Evolutionary conservation across 2,888 invertebrate genomes (phyloP).

Genomic region (Tholera decimalis): DNA sequence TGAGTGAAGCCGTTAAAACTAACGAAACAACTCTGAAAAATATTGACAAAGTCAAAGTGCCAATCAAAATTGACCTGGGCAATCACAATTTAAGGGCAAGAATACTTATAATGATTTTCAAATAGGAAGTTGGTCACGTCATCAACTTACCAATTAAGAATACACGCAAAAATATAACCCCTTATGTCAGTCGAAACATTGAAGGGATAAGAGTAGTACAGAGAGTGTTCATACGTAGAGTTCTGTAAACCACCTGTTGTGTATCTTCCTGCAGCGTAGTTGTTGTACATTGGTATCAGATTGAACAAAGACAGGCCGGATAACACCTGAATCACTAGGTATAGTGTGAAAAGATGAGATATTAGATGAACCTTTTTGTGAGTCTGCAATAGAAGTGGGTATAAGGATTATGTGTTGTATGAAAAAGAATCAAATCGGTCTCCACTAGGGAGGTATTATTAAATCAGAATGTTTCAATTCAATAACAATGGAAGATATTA

Average conservation of each 20-base stretch:
- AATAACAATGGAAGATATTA: no score
- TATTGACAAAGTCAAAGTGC: no score
- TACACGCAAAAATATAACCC: constrained; percentile 41
- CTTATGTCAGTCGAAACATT: constrained; percentile 32
- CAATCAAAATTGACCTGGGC: no score
- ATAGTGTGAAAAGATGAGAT: constrained; percentile 28
- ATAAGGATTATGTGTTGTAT: no score
- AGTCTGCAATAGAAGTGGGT: constrained; percentile 30
- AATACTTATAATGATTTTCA: no score
- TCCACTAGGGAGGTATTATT: background rate
- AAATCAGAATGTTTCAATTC: no score
- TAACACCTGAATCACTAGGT: constrained; percentile 1
- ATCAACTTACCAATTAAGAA: constrained; percentile 44
- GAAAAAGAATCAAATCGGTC: no score
- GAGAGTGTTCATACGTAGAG: constrained; percentile 49
- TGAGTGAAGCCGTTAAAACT: no score
- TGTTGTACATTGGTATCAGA: constrained; percentile 39
- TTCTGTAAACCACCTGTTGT: constrained; percentile 16
- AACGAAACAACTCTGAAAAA: no score
- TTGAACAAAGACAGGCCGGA: constrained; percentile 26
- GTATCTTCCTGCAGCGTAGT: constrained; percentile 34
- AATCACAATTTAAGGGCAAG: no score
- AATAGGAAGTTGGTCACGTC: no score
- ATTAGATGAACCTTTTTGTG: constrained; percentile 28
- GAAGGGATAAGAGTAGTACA: constrained; percentile 53